Base-by-base conservation (phyloP, 2,888 invertebrate species). In the Eurois occulta region DNA sequence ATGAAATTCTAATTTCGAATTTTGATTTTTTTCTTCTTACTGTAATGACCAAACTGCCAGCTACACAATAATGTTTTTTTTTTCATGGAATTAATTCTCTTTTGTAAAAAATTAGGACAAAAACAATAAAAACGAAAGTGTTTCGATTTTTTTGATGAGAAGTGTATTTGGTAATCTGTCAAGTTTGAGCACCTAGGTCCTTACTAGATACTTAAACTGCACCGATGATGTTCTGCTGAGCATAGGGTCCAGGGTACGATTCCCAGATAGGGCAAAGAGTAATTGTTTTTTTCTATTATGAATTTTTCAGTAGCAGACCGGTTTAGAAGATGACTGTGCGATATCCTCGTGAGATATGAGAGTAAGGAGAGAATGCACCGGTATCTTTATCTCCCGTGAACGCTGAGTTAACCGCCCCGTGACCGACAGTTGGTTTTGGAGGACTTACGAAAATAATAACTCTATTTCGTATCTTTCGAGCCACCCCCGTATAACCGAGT, bases 401-500 rank as follows among this genome's bases (percentile, higher is more conserved):
- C 18, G 32, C 7, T 18, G 18, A 18, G 60, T 32, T 32, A 60
- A 3, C 3, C 18, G 60, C 8, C 32, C 8, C 32, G 32, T 3
- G 18, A 32, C 18, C 32, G 18, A 60, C 13, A 18, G 32, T 32
- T 32, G 32, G 18, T 60, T 2, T 2, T 32, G 11, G 32, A 18
- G 3, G 60, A 60, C 4, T 60, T 60, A 13, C 32, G 8, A 38
- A 55, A n/a, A 41, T 16, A 60, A 18, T 32, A 18, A 70, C 41
- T 35, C 18, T 18, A 18, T 46, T 46, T 48, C 16, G 32, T 46
- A 46, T 28, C 16, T 28, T 13, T 48, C 4, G 6, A 41, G 41
- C 48, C 48, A 18, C 52, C 70, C 73, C 70, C 58, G 13, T 84
- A 72, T 46, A 60, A 28, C 6, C 10, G 21, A 3, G 35, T 62